Evolutionary conservation across 1,140 invertebrate genomes (phyloP).

Genomic region (Ganaspis sp.): DNA sequence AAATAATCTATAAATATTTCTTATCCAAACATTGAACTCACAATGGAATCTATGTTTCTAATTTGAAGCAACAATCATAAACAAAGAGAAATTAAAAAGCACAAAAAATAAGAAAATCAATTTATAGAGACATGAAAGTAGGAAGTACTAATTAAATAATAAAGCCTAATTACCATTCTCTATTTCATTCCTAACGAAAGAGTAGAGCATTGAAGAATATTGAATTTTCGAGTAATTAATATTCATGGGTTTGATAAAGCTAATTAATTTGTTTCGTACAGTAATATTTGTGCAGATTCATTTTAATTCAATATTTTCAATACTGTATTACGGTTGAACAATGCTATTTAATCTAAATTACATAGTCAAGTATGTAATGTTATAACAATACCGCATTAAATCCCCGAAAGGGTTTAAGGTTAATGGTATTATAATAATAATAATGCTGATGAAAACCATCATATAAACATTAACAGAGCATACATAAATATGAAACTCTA

Average conservation of each 20-base stretch:
- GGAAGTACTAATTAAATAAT: no score
- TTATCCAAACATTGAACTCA: no score
- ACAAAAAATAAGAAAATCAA: no score
- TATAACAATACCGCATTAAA: constrained; percentile 3
- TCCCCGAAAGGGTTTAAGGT: constrained; percentile 1
- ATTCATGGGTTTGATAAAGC: not conserved
- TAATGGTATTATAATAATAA: not conserved
- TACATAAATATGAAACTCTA: no score
- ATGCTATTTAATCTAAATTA: not conserved
- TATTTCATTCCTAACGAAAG: not conserved
- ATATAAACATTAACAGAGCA: no score
- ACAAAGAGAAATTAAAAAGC: no score
- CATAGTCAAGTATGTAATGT: not conserved
- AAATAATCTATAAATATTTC: no score
- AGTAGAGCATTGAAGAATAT: not conserved
- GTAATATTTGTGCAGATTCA: not conserved
- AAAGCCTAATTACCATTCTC: no score
- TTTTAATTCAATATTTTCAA: not conserved
- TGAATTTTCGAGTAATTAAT: not conserved
- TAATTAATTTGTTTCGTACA: not conserved
- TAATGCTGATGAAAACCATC: not conserved
- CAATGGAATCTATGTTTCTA: no score
- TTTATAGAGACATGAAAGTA: no score
- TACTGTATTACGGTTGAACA: not conserved
- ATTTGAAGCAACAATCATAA: no score